A percentile compares a stretch with the other conserved stretches of the same genome.
These are phyloP conservation scores for Melanotaenia maccullochi DNA, from an alignment of 2,797 vertebrate species.

Conservation along the genomic window DNA sequence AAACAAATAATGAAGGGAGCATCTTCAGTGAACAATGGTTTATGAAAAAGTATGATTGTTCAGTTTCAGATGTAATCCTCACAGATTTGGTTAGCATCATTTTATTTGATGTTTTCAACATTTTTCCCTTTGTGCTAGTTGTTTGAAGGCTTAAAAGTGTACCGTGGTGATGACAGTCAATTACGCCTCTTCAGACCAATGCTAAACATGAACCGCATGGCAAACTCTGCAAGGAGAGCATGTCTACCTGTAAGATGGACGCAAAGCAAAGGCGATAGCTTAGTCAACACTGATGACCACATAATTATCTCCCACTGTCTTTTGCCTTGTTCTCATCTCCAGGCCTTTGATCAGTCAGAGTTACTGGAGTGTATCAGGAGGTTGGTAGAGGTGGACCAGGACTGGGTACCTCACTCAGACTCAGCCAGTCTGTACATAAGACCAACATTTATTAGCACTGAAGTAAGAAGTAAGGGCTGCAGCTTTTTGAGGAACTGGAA, in stretches of 20 bases:
- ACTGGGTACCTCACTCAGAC: conserved; percentile 88
- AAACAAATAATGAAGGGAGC: too few relatives aligned
- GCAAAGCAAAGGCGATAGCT: not conserved
- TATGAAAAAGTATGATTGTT: too few relatives aligned
- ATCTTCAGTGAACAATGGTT: too few relatives aligned
- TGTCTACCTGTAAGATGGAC: conserved; percentile 86
- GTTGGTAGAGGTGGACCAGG: conserved; percentile 88
- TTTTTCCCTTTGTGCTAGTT: conserved; percentile 74
- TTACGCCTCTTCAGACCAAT: conserved; percentile 89
- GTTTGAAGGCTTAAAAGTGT: conserved; percentile 93
- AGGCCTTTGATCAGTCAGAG: conserved; percentile 89
- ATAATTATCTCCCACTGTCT: not conserved
- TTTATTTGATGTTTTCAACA: not conserved
- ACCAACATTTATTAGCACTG: conserved; percentile 89
- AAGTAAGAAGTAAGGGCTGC: conserved; percentile 83
- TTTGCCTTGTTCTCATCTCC: conserved; percentile 8
- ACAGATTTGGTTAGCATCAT: not conserved
- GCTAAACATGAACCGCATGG: conserved; percentile 92
- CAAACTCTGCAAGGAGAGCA: conserved; percentile 82
- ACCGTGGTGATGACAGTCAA: conserved; percentile 85
- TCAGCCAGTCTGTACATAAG: conserved; percentile 89
- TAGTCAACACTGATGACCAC: not conserved
- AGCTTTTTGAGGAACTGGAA: not conserved
- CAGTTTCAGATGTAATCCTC: too few relatives aligned
- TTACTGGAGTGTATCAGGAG: conserved; percentile 88